A percentile compares a stretch with the other conserved stretches of the same genome.
Evolutionary conservation across 1,140 invertebrate species (phyloP).

Genomic region (Sycobia sp.): DNA sequence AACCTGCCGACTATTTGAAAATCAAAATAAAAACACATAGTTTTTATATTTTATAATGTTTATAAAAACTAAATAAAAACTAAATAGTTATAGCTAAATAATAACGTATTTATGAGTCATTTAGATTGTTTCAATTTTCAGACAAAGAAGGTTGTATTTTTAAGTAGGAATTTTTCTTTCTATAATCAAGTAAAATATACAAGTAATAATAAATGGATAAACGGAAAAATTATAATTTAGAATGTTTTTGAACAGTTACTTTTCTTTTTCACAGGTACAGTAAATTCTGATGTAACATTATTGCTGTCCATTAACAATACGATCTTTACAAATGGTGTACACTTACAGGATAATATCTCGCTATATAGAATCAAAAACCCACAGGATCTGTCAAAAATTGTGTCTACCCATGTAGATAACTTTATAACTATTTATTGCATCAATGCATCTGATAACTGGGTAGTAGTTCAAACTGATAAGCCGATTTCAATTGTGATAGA

Average conservation of each 20-base stretch:
- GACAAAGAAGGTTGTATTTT: no score
- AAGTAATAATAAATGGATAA: neutral
- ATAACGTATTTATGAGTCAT: no score
- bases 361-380: constrained; percentile 46
- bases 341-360: constrained; percentile 47
- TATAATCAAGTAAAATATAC: no score
- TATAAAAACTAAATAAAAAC: no score
- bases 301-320: constrained; percentile 56
- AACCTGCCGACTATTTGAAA: neutral
- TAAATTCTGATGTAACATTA: constrained; percentile 47
- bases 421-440: constrained; percentile 44
- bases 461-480: constrained; percentile 50
- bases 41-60: neutral
- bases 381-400: constrained; percentile 47
- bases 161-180: no score
- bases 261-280: constrained; percentile 48
- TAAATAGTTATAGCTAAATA: no score
- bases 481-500: constrained; percentile 41
- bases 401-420: constrained; percentile 42
- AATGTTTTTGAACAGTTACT: neutral
- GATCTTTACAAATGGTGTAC: constrained; percentile 48
- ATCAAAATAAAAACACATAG: neutral
- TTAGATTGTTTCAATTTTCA: no score
- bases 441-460: constrained; percentile 46
- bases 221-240: neutral